Evolutionary conservation across 2,888 invertebrate genomes (phyloP).

Genomic region (Macrophya alboannulata): DNA sequence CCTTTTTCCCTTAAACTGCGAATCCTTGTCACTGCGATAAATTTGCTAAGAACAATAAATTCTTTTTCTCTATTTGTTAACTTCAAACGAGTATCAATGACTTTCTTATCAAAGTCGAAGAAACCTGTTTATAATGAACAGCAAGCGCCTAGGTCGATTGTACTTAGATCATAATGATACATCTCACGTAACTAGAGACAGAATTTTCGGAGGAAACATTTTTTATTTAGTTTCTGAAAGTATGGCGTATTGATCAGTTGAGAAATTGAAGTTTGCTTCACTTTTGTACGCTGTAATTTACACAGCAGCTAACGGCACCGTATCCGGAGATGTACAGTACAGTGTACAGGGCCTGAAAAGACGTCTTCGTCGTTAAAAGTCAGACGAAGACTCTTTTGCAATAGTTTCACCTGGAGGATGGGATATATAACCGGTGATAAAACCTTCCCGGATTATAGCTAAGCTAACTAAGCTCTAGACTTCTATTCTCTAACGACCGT

Average conservation of each 20-base stretch:
- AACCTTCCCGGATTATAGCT: slow-evolving; percentile 37
- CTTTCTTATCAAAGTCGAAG: not conserved
- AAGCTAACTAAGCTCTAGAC: slow-evolving; percentile 45
- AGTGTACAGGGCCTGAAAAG: slow-evolving; percentile 14
- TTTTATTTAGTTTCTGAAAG: not conserved
- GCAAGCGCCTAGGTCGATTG: not conserved
- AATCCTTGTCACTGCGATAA: not conserved
- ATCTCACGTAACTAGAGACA: not conserved
- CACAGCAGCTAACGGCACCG: slow-evolving; percentile 30
- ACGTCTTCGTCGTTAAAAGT: slow-evolving; percentile 44
- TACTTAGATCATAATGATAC: not conserved
- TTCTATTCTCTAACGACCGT: slow-evolving; percentile 36
- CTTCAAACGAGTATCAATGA: not conserved
- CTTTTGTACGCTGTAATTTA: slow-evolving; percentile 31
- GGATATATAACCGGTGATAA: slow-evolving; percentile 41
- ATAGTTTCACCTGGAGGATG: slow-evolving; percentile 40
- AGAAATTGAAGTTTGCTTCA: slow-evolving; percentile 36
- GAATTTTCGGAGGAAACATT: not conserved
- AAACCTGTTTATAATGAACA: not conserved
- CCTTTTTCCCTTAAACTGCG: not conserved
- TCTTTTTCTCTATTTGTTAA: not conserved
- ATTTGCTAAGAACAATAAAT: not conserved
- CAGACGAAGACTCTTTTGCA: slow-evolving; percentile 44
- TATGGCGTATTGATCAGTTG: not conserved
- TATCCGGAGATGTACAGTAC: not conserved